Evolutionary conservation across 2,113 vertebrate species (phyloP).

Genomic region (Gambusia holbrooki): DNA sequence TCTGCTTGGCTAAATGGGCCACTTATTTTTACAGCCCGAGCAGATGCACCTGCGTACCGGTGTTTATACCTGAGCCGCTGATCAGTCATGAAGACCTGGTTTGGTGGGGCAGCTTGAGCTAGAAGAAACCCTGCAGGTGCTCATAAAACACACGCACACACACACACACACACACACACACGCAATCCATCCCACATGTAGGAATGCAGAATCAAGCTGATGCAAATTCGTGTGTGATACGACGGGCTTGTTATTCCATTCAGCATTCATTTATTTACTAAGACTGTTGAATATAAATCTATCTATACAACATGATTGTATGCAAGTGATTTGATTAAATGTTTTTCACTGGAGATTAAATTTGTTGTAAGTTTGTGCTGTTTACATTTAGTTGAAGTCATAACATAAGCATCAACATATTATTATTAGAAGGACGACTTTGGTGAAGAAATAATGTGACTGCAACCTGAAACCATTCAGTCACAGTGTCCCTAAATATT

Average conservation of each 20-base stretch:
- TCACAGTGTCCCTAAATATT: no score
- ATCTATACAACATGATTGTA: background rate
- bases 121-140: constrained; percentile 52
- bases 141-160: background rate
- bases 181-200: background rate
- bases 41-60: constrained; percentile 67
- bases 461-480: background rate
- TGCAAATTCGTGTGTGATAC: background rate
- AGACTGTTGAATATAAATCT: background rate
- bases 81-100: constrained; percentile 62
- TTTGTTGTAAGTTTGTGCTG: background rate
- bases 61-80: constrained; percentile 57
- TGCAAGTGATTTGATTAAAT: background rate
- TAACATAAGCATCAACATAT: no score
- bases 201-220: constrained; percentile 20
- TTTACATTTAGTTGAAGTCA: background rate
- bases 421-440: background rate
- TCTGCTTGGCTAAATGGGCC: constrained; percentile 72
- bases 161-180: background rate
- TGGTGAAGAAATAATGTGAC: background rate
- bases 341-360: background rate
- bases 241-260: background rate
- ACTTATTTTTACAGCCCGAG: constrained; percentile 71
- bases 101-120: constrained; percentile 57
- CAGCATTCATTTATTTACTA: background rate